These are phyloP conservation scores for Steatornis caripensis DNA, from an alignment of 2,113 vertebrate species.

Conservation along the genomic window DNA sequence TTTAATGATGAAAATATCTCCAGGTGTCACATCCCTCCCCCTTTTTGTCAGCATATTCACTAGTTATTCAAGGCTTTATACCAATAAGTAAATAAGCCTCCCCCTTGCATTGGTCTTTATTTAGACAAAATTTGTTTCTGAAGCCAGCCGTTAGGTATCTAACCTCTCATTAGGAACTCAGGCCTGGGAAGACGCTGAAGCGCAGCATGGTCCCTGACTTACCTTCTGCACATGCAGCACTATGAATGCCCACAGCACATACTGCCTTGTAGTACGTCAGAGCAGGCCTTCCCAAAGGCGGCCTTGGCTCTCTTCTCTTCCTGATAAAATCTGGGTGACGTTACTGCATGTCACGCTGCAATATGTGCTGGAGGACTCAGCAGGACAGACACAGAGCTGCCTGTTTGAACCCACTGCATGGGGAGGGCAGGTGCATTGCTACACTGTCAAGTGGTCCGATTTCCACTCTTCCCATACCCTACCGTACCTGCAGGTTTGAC, in stretches of 20 bases:
- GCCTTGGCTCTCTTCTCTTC: background rate
- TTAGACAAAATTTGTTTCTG: background rate
- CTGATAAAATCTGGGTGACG: background rate
- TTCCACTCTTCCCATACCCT: background rate
- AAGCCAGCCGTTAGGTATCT: background rate
- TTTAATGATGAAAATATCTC: background rate
- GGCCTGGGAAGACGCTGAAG: background rate
- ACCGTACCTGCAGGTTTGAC: background rate
- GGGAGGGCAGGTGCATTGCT: background rate
- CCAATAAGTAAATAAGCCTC: background rate
- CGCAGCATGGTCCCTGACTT: background rate
- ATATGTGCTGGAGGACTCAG: background rate
- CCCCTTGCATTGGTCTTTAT: background rate
- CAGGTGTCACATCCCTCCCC: background rate
- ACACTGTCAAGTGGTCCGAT: background rate
- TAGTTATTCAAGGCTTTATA: background rate
- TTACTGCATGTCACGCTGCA: background rate
- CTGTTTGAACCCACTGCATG: accelerated
- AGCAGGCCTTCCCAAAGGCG: background rate
- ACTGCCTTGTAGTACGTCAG: too few species aligned
- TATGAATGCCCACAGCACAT: background rate
- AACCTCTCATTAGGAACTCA: background rate
- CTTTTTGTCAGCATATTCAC: background rate
- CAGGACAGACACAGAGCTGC: background rate
- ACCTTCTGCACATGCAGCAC: background rate